Conservation (phyloP, 1,140 invertebrate genomes). For the Neodiprion pinetum region DNA sequence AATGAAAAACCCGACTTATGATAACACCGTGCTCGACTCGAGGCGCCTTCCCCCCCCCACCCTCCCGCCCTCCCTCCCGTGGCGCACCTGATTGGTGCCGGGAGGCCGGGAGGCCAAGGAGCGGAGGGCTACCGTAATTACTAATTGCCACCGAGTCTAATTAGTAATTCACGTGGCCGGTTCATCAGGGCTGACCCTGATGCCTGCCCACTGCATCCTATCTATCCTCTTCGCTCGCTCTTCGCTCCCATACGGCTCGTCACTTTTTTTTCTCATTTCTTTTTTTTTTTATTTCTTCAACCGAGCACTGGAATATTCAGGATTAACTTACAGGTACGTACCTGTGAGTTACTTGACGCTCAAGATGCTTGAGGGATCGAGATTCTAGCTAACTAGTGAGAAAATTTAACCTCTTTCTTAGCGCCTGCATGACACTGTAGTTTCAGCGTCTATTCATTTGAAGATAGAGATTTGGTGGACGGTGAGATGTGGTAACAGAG, state of each 20-base stretch:
- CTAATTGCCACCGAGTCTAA: slow-evolving; percentile 49
- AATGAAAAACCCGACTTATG: slow-evolving; percentile 53
- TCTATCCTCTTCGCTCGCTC: no score
- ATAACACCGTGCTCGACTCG: slow-evolving; percentile 37
- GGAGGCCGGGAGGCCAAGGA: slow-evolving; percentile 18
- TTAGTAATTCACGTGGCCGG: slow-evolving; percentile 48
- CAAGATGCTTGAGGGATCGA: no score
- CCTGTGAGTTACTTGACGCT: no score
- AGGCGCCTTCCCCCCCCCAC: slow-evolving; percentile 23
- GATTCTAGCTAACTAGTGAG: no score
- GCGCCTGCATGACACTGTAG: no score
- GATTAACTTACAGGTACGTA: not conserved
- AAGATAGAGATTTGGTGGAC: no score
- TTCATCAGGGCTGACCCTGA: slow-evolving; percentile 34
- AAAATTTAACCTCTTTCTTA: no score
- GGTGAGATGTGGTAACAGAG: no score
- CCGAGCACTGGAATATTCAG: not conserved
- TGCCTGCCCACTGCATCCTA: no score
- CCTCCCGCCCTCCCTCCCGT: not conserved
- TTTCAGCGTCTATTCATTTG: no score
- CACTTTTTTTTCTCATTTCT: no score
- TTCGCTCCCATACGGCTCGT: not conserved
- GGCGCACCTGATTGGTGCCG: slow-evolving; percentile 32
- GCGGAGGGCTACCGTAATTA: slow-evolving; percentile 48
- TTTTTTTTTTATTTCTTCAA: no score